phyloP scores from a whole-genome alignment of 2,113 vertebrate species.

The Trogon melanurus region DNA sequence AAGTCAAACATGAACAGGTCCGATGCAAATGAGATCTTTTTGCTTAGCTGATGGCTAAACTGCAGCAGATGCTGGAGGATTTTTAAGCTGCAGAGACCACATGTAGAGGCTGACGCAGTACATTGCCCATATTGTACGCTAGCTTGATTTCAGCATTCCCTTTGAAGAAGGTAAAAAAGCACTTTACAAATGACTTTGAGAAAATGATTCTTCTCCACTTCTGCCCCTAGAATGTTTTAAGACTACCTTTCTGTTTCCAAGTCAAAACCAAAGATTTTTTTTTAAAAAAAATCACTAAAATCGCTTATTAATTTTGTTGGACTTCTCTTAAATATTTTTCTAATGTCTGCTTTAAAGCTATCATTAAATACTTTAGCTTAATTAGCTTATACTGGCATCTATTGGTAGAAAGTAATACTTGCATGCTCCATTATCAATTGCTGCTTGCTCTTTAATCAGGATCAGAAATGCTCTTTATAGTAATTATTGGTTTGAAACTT shows the following conservation, averaged over 20 bases:
- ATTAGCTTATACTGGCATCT: conserved; percentile 74
- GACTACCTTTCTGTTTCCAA: background rate
- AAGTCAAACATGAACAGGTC: background rate
- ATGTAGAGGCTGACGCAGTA: background rate
- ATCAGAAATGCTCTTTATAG: background rate
- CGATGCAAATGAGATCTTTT: background rate
- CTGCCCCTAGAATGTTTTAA: background rate
- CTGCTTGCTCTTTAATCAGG: background rate
- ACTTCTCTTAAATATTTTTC: background rate
- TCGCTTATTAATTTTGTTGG: background rate
- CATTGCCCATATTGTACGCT: background rate
- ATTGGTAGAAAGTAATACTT: conserved; percentile 45
- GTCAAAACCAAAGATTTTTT: background rate
- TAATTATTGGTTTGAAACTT: background rate
- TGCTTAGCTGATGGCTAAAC: background rate
- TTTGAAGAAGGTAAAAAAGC: background rate
- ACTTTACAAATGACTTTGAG: background rate
- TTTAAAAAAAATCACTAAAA: background rate
- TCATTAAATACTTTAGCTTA: background rate
- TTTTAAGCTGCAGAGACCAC: background rate
- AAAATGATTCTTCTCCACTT: background rate
- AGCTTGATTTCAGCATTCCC: background rate
- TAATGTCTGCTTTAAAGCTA: background rate
- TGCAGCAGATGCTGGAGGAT: background rate
- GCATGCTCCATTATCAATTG: background rate